Evolutionary conservation across 2,797 vertebrate genomes (phyloP), one percentile per base, ranked within the genome.

Genomic region (Sebastes alutus): DNA sequence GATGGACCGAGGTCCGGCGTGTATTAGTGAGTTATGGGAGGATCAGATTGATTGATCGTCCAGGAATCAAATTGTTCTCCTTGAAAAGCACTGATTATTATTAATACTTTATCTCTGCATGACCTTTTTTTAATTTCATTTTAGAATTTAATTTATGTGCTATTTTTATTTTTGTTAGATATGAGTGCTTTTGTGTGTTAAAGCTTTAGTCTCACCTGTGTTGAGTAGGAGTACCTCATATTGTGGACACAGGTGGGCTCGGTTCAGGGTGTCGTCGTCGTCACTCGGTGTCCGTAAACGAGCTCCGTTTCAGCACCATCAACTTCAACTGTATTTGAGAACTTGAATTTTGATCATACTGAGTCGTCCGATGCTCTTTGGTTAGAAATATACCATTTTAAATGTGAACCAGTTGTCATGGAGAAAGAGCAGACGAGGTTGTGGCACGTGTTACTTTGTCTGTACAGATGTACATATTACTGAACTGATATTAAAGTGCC

Each of bases 391-490:
- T 92, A 92, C 88, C 77, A 83, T 96, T 97, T 97, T 96, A 97
- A 97, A 97, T 97, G 96, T 96, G 90, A 80, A 73, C 92, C 96
- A 94, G 96, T 96, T 92, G 90, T 95, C 96, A 95, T 95, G 96
- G 96, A 96, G 96, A 96, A 95, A 95, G 94, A 97, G 95, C 95
- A 95, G 81, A 11, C 69, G 46, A 5, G 2, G n/a, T 83, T 84
- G 66, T 66, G 78, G 72, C 79, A 75, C 75, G 16, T 60, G 69
- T 87, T 85, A 22, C 16, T 83, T 81, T 82, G 95, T 96, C 95
- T 98, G 96, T 98, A 98, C 96, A 98, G 96, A 95, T 99, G 97
- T 98, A 98, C 97, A 97, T 98, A 98, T 95, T 96, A 58, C 35
- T 88, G 60, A 91, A 69, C 30, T 95, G 72, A 96, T 96, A 97